phyloP scores from a whole-genome alignment of 1,140 invertebrate genomes.

The Philotrypesis tridentata region DNA sequence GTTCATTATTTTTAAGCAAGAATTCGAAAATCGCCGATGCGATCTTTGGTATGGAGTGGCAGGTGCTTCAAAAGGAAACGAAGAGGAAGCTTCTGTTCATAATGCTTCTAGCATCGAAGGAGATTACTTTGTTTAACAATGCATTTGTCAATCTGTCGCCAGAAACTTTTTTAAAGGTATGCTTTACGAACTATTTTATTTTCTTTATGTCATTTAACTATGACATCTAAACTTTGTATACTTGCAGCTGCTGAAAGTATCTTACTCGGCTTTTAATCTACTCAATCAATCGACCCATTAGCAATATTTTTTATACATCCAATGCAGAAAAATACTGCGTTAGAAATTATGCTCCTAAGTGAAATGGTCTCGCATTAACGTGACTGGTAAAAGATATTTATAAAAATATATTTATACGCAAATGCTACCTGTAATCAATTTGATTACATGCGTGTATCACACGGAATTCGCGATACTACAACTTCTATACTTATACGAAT shows the following conservation, averaged over 20 bases:
- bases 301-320: background rate
- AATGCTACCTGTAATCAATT: too few species aligned
- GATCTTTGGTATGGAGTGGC: background rate
- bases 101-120: background rate
- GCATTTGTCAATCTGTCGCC: background rate
- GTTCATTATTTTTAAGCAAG: background rate
- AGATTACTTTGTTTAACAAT: background rate
- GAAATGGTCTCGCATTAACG: too few species aligned
- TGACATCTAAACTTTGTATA: background rate
- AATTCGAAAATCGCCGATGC: background rate
- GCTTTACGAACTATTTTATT: background rate
- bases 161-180: slow-evolving; percentile 1
- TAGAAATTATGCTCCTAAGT: too few species aligned
- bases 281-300: background rate
- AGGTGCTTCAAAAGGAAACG: background rate
- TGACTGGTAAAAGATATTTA: too few species aligned
- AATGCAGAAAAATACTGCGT: too few species aligned
- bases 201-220: background rate
- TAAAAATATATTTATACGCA: too few species aligned
- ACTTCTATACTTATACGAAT: background rate
- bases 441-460: too few species aligned
- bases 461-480: too few species aligned
- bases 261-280: slow-evolving; percentile 8
- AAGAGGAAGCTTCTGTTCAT: background rate
- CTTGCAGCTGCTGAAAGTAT: background rate